These are phyloP conservation scores for Podocnemis expansa DNA, from an alignment of 2,113 vertebrate genomes.

Conservation along the genomic window DNA sequence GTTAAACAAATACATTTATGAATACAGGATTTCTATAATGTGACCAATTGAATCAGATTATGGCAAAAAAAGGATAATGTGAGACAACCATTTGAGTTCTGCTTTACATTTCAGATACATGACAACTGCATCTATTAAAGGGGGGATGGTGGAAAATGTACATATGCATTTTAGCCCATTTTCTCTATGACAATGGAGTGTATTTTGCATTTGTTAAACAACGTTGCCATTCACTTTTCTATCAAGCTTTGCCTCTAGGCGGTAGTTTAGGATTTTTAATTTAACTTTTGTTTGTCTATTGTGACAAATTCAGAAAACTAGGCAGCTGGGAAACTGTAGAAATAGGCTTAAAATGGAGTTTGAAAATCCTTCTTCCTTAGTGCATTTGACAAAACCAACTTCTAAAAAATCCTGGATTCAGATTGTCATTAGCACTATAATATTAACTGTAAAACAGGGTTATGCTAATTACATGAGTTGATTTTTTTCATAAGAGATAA, in stretches of 20 bases:
- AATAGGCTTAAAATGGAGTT: conserved; percentile 41
- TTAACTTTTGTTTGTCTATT: conserved; percentile 33
- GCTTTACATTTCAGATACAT: conserved; percentile 53
- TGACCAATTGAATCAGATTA: conserved; percentile 61
- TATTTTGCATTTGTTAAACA: conserved; percentile 43
- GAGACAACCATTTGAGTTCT: conserved; percentile 46
- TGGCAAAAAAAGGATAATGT: conserved; percentile 24
- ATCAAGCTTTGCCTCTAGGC: conserved; percentile 39
- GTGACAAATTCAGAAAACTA: conserved; percentile 30
- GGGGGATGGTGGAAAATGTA: conserved; percentile 3
- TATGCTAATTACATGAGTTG: neutral
- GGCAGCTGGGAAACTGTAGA: conserved; percentile 25
- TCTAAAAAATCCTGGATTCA: neutral
- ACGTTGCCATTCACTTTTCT: conserved; percentile 6
- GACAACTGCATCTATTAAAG: conserved; percentile 57
- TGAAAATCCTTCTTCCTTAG: neutral
- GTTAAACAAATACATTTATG: conserved; percentile 63
- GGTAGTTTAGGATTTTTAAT: conserved; percentile 57
- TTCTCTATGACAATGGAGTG: neutral
- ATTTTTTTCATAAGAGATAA: neutral
- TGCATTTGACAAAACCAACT: conserved; percentile 31
- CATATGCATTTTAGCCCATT: conserved; percentile 18
- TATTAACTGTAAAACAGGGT: conserved; percentile 16
- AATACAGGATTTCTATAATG: conserved; percentile 42
- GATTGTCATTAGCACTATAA: neutral